These are phyloP conservation scores for Phyllotreta cruciferae DNA, from an alignment of 2,888 invertebrate species.

Conservation along the genomic window DNA sequence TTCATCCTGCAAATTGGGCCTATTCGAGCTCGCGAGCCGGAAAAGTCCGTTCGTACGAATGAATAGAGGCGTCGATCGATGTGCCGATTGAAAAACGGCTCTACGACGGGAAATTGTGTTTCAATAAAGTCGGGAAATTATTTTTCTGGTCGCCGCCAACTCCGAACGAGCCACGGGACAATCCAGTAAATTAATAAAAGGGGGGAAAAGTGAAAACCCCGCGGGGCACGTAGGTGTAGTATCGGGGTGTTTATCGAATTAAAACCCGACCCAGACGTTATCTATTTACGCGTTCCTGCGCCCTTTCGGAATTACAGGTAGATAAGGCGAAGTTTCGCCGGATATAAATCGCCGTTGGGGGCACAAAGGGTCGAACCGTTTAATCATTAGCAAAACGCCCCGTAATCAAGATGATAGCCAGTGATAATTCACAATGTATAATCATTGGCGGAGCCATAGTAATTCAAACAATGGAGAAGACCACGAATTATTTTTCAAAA, in stretches of 20 bases:
- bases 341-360: background rate
- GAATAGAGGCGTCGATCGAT: background rate
- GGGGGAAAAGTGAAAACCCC: too few relatives aligned
- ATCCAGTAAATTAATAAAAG: too few relatives aligned
- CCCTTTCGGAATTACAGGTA: background rate
- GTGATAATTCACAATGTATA: background rate
- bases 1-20: too few relatives aligned
- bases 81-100: slow-evolving; percentile 10
- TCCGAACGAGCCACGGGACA: too few relatives aligned
- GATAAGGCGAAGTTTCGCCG: background rate
- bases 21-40: too few relatives aligned
- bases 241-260: too few relatives aligned
- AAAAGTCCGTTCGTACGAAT: too few relatives aligned
- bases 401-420: slow-evolving; percentile 3
- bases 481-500: too few relatives aligned
- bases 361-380: background rate
- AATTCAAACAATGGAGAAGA: too few relatives aligned
- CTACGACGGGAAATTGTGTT: slow-evolving; percentile 14
- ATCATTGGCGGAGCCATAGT: too few relatives aligned
- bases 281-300: background rate
- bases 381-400: slow-evolving; percentile 3
- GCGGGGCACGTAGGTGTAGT: too few relatives aligned
- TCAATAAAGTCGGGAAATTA: slow-evolving; percentile 8
- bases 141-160: background rate
- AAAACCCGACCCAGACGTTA: background rate